phyloP scores from a whole-genome alignment of 2,113 vertebrate genomes.

The Dryoscopus gambensis region DNA sequence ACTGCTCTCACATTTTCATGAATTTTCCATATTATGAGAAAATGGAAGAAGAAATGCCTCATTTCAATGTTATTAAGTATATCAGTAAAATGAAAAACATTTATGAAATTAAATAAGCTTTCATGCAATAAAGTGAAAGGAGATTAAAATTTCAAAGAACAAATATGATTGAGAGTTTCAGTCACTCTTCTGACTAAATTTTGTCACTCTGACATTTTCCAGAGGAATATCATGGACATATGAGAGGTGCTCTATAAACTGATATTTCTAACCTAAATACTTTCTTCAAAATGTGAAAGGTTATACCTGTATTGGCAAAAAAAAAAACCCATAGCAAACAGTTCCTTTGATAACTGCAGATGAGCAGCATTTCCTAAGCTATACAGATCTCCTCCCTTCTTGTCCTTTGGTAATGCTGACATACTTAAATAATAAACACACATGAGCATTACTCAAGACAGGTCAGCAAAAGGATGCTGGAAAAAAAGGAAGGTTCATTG shows the following conservation, averaged over 20 bases:
- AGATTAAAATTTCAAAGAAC: not conserved
- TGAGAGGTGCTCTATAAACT: not conserved
- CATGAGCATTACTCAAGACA: not conserved
- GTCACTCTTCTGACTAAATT: not conserved
- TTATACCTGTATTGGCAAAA: not conserved
- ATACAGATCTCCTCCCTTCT: not conserved
- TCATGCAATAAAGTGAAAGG: not conserved
- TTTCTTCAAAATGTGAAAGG: not conserved
- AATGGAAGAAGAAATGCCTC: not conserved
- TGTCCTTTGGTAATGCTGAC: not conserved
- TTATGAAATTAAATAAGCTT: not conserved
- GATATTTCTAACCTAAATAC: not conserved
- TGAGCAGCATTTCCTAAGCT: not conserved
- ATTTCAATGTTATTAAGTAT: not conserved
- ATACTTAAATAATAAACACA: not conserved
- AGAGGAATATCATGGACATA: not conserved
- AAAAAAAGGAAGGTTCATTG: not conserved
- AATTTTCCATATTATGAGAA: constrained; percentile 6
- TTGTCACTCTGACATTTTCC: not conserved
- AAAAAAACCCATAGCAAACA: not conserved
- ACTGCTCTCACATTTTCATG: not conserved
- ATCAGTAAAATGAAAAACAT: not conserved
- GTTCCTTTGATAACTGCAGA: not conserved
- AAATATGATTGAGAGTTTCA: not conserved
- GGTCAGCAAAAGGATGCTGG: not conserved